Percentiles rank a stretch among this genome's conserved stretches.
Conservation (phyloP, 2,797 vertebrate species). For the Oceanodroma leucorhoa region DNA sequence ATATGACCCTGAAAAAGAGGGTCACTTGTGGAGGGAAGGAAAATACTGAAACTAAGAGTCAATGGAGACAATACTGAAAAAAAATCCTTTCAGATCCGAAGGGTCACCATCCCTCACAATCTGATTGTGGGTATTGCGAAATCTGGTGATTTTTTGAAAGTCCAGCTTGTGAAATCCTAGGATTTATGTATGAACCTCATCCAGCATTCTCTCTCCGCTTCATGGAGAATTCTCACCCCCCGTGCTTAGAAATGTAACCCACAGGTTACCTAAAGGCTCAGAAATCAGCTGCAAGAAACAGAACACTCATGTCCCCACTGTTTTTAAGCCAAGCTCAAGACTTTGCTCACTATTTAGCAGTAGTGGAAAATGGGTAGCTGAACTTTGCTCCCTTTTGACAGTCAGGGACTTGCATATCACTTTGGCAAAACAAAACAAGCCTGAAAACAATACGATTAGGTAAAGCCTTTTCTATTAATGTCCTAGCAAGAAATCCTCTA, state of each 20-base stretch:
- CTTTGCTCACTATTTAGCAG: neutral
- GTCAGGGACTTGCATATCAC: constrained; percentile 12
- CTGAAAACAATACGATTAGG: constrained; percentile 52
- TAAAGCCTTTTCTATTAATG: constrained; percentile 57
- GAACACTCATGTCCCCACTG: neutral
- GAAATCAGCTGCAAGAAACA: neutral
- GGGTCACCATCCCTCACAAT: neutral
- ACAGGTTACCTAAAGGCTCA: neutral
- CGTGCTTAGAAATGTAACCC: neutral
- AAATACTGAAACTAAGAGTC: neutral
- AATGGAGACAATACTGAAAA: neutral
- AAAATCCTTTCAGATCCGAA: neutral
- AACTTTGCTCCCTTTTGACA: constrained; percentile 47
- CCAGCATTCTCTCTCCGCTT: neutral
- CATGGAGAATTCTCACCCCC: neutral
- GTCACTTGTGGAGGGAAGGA: neutral
- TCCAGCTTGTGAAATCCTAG: constrained; percentile 19
- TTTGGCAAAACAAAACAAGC: constrained; percentile 37
- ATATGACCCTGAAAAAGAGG: neutral
- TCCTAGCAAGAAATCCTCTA: constrained; percentile 47
- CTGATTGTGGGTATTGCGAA: neutral
- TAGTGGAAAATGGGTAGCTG: constrained; percentile 6
- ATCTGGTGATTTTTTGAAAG: constrained; percentile 37
- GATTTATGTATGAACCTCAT: neutral
- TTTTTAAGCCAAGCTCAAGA: neutral